Evolutionary conservation across 1,140 invertebrate species (phyloP).

Genomic region (Cydia strobilella): DNA sequence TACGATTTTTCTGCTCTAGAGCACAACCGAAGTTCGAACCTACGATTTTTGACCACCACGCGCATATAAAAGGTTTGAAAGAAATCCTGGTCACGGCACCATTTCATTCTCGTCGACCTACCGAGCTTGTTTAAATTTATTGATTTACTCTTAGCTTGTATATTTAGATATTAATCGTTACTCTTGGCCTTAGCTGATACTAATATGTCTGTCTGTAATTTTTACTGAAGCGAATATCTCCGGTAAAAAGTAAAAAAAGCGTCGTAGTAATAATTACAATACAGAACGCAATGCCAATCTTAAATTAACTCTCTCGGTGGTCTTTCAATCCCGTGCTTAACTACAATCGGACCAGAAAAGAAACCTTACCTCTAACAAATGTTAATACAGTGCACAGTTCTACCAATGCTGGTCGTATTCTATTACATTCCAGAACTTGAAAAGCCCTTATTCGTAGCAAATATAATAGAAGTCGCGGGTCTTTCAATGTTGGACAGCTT

Average conservation of each 20-base stretch:
- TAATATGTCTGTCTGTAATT: too few relatives aligned
- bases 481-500: neutral
- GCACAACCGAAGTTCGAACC: too few relatives aligned
- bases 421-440: neutral
- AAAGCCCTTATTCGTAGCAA: neutral
- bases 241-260: neutral
- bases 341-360: neutral
- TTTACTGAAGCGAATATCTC: neutral
- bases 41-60: too few relatives aligned
- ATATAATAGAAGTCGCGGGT: neutral
- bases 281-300: neutral
- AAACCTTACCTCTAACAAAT: neutral
- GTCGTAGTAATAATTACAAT: neutral
- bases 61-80: too few relatives aligned
- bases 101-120: too few relatives aligned
- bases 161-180: too few relatives aligned
- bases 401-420: neutral
- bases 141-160: too few relatives aligned
- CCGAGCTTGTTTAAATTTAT: too few relatives aligned
- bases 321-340: conserved; percentile 2
- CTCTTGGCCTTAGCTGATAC: neutral
- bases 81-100: too few relatives aligned
- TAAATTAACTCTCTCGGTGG: conserved; percentile 25
- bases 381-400: neutral
- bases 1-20: too few relatives aligned